Evolutionary conservation across 2,888 invertebrate species (phyloP).

Genomic region (Allacma fusca): DNA sequence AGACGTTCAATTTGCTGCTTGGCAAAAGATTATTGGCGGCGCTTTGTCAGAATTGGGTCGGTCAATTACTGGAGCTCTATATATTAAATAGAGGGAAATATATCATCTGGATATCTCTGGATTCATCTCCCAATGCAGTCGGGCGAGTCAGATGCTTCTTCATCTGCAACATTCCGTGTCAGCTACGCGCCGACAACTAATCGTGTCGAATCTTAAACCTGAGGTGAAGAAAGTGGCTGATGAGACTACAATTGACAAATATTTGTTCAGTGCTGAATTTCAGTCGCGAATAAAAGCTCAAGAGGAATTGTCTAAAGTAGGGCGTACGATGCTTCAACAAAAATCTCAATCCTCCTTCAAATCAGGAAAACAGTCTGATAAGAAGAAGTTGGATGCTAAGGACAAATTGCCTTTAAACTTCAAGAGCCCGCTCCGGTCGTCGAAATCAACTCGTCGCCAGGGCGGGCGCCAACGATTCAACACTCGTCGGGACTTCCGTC

Average conservation of each 20-base stretch:
- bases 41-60: neutral
- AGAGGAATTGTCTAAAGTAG: slow-evolving; percentile 14
- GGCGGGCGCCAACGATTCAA: neutral
- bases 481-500: neutral
- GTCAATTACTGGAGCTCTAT: neutral
- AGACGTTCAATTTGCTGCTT: neutral
- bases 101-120: neutral
- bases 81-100: neutral
- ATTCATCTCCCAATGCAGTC: neutral
- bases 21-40: neutral
- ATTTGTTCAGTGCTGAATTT: neutral
- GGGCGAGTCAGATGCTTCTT: neutral
- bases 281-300: neutral
- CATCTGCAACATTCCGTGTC: neutral
- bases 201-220: neutral
- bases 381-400: too few species aligned
- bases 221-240: slow-evolving; percentile 11
- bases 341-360: too few species aligned
- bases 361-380: too few species aligned
- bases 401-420: neutral
- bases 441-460: neutral
- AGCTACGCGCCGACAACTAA: neutral
- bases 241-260: neutral
- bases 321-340: neutral
- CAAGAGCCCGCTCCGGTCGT: neutral